Evolutionary conservation across 2,113 vertebrate genomes (phyloP), one percentile per base, ranked within the genome.

Genomic region (Podarcis muralis): DNA sequence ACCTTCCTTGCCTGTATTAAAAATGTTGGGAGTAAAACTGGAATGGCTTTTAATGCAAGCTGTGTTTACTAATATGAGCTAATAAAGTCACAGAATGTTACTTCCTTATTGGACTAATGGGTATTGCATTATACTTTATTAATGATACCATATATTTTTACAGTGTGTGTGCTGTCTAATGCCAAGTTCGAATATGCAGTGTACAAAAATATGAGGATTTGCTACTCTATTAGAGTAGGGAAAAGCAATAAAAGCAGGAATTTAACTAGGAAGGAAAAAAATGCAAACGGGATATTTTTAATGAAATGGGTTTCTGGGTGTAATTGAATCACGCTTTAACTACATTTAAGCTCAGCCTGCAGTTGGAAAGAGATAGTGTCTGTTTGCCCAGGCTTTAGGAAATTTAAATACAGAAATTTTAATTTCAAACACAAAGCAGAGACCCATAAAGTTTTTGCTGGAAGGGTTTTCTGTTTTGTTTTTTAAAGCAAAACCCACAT

Each of bases 41-140:
- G 94, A 96, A 94, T 90, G 94, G 94, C 93, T 96, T 97, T 96
- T 94, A 96, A 96, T 95, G 94, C 95, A 97, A 96, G 96, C 95
- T 96, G 95, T 97, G 95, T 97, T 97, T 97, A 96, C 94, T 96
- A 95, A 95, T 93, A 91, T 0, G 0, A 95, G 85, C 88, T 95
- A 96, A 96, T 95, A 96, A 96, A 97, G 96, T 94, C 92, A 94
- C 93, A 91, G 91, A 93, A 92, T 93, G 95, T 95, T 97, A 92
- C 91, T 96, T 96, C 92, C 91, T 62, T 82, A 95, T 96, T 96
- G 92, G 93, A 87, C 89, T 96, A 96, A 96, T 94, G 95, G 93
- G 65, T 85, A 94, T 90, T 96, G 86, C 90, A 91, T 95, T 95
- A 93, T 95, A 93, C 80, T 94, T 78, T 94, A 94, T 90, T 94